These are phyloP conservation scores for Reticulitermes lucifugus DNA, from an alignment of 2,888 invertebrate genomes.

Conservation along the genomic window DNA sequence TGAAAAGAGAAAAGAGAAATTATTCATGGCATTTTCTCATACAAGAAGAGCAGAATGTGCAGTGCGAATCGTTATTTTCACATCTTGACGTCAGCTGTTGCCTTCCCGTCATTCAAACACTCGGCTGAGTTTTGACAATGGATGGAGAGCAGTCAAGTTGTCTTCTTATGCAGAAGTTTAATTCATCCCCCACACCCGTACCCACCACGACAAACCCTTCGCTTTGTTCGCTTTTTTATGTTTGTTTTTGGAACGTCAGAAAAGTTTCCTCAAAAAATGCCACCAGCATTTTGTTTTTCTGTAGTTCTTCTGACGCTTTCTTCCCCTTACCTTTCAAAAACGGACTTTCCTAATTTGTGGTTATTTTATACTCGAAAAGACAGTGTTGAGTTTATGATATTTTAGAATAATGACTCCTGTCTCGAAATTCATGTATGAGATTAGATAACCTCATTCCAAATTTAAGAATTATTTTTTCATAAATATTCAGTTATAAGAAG, in stretches of 20 bases:
- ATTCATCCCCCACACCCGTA: neutral
- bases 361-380: neutral
- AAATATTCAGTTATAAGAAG: too few species aligned
- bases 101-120: slow-evolving; percentile 30
- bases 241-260: slow-evolving; percentile 12
- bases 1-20: slow-evolving; percentile 20
- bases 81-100: slow-evolving; percentile 32
- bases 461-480: too few species aligned
- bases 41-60: neutral
- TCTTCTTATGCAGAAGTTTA: slow-evolving; percentile 28
- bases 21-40: slow-evolving; percentile 12
- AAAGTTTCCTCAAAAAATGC: slow-evolving; percentile 15
- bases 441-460: too few species aligned
- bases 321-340: neutral
- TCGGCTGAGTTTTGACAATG: slow-evolving; percentile 25
- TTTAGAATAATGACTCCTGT: too few species aligned
- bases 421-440: too few species aligned
- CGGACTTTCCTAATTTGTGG: neutral
- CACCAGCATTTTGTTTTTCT: neutral
- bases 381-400: too few species aligned
- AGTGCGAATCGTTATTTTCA: slow-evolving; percentile 27
- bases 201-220: neutral
- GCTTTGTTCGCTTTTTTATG: slow-evolving; percentile 26
- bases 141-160: slow-evolving; percentile 20
- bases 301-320: neutral